A percentile compares a stretch with the other conserved stretches of the same genome.
phyloP scores from a whole-genome alignment of 1,140 invertebrate genomes.

The Atta texana region DNA sequence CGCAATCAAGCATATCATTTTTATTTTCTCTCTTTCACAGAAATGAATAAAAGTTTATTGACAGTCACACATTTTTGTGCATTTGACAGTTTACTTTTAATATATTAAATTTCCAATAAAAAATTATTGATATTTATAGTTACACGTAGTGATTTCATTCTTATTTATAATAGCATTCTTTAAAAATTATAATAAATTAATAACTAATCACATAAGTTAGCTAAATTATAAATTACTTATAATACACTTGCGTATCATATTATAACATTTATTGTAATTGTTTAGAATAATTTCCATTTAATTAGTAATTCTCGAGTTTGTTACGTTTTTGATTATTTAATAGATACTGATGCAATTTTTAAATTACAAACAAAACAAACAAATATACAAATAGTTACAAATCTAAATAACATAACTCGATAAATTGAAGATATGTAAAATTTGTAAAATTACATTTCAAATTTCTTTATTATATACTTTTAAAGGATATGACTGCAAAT shows the following conservation, averaged over 20 bases:
- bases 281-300: not conserved
- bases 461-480: not conserved
- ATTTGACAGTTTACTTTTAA: not conserved
- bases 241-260: not conserved
- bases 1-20: constrained; percentile 48
- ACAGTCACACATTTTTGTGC: constrained; percentile 26
- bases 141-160: not conserved
- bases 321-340: too few relatives aligned
- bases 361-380: too few relatives aligned
- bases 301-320: not conserved
- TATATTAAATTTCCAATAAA: not conserved
- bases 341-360: too few relatives aligned
- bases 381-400: not conserved
- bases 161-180: not conserved
- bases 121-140: not conserved
- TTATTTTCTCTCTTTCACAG: constrained; percentile 53
- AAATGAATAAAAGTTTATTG: constrained; percentile 37
- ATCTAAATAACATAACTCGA: not conserved
- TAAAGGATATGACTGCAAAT: not conserved
- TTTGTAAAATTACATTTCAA: not conserved
- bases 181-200: not conserved
- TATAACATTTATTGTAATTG: not conserved
- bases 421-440: constrained; percentile 2
- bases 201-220: not conserved
- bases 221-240: not conserved